phyloP scores from a whole-genome alignment of 2,797 vertebrate species.

The Parauchenoglanis punctatus region DNA sequence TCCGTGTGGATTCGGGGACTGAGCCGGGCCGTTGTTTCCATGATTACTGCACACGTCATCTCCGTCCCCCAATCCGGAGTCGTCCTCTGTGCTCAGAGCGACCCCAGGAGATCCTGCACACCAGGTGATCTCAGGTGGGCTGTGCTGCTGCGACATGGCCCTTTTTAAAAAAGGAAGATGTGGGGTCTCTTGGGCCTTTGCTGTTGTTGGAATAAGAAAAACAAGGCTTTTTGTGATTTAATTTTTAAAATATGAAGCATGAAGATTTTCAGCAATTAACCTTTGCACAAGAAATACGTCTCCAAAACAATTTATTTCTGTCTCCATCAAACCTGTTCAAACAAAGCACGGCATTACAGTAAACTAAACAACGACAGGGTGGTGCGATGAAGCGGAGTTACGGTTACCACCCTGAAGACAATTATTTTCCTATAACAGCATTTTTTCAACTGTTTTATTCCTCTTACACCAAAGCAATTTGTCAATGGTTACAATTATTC shows the following conservation, averaged over 20 bases:
- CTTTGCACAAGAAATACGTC: neutral
- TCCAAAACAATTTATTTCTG: neutral
- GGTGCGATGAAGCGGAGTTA: neutral
- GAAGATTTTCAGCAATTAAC: neutral
- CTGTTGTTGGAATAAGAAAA: constrained; percentile 18
- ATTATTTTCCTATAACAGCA: neutral
- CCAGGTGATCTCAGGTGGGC: constrained; percentile 69
- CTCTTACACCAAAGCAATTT: neutral
- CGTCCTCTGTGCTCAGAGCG: constrained; percentile 81
- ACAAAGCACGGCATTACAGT: neutral
- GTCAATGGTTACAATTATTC: neutral
- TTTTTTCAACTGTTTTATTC: neutral
- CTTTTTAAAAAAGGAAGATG: constrained; percentile 59
- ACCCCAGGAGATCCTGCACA: constrained; percentile 73
- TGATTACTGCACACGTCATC: constrained; percentile 67
- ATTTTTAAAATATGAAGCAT: neutral
- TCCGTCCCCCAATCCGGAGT: constrained; percentile 88
- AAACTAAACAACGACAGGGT: neutral
- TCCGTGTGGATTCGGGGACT: constrained; percentile 57
- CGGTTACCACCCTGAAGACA: too few relatives aligned
- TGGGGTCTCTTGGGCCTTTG: constrained; percentile 54
- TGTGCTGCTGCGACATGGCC: constrained; percentile 71
- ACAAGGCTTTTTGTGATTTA: neutral
- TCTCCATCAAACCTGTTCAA: neutral
- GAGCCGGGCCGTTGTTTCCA: constrained; percentile 51